Conservation (phyloP, 2,797 vertebrate genomes). For the Thunnus albacares region DNA sequence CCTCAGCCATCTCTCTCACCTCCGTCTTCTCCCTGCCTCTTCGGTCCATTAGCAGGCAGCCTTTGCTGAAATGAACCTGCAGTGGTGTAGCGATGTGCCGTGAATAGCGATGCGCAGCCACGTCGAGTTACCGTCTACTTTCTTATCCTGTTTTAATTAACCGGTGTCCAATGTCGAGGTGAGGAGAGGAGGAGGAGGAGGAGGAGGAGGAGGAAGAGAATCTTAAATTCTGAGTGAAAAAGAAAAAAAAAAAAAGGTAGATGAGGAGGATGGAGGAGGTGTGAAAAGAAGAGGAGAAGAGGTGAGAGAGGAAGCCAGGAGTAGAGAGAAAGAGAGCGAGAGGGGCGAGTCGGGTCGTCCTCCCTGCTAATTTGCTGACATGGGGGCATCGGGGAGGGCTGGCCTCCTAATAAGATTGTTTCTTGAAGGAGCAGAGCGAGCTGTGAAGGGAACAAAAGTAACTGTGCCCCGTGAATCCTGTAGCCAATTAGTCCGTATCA, state of each 20-base stretch:
- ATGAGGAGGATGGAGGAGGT: conserved; percentile 19
- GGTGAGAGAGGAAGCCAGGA: conserved; percentile 44
- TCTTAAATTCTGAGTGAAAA: conserved; percentile 75
- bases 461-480: conserved; percentile 91
- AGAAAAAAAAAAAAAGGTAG: conserved; percentile 21
- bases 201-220: conserved; percentile 45
- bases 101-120: conserved; percentile 59
- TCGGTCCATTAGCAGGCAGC: conserved; percentile 49
- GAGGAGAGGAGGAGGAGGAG: conserved; percentile 53
- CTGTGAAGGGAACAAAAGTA: conserved; percentile 87
- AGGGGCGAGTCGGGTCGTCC: conserved; percentile 69
- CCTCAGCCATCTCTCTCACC: conserved; percentile 38
- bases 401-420: conserved; percentile 84
- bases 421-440: conserved; percentile 85
- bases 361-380: conserved; percentile 88
- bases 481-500: conserved; percentile 98
- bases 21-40: conserved; percentile 9
- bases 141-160: conserved; percentile 73
- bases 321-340: conserved; percentile 27
- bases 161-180: conserved; percentile 69
- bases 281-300: conserved; percentile 21
- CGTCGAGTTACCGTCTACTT: conserved; percentile 22
- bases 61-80: conserved; percentile 33
- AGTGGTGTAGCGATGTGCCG: neutral
- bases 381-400: conserved; percentile 74